Base-by-base conservation (phyloP, 2,797 vertebrate species). In the Rhinella marina region DNA sequence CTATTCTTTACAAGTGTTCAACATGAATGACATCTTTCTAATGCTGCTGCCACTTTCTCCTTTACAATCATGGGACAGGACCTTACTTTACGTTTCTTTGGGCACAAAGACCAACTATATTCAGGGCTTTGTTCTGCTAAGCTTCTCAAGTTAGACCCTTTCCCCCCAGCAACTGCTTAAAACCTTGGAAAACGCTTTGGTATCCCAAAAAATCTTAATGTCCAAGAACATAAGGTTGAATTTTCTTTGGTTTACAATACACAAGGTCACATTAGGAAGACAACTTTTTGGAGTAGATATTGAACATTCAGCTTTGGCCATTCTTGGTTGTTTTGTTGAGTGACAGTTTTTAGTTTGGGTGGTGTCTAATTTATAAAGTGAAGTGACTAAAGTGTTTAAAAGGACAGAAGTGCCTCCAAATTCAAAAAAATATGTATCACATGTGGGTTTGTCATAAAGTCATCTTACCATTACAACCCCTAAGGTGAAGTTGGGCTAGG, bases 21-120 rank as follows among this genome's bases (percentile, higher is more conserved):
- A 50, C 48, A 90, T 90, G 62, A 87, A 85, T 81, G 59, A 8
- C 56, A 91, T 41, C 75, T n/a, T 70, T 86, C 84, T 83, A 86
- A 86, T 86, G 48, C 80, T 52, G 52, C 84, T 56, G 56, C 76
- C 50, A 72, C 75, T 73, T 83, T 89, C 85, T 62, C 85, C 48
- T 81, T 88, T 85, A 81, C 77, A 88, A 88, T 81, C 59, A 41
- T 7, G 61, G 32, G 84, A 82, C 61, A 79, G 85, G 73, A 84
- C 84, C 66, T 56, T 84, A 76, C 57, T 81, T 78, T 88, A 61
- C 76, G 57, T 85, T 25, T 73, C 23, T 64, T 23, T 3, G 11
- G 14, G 87, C 23, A 88, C 76, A 62, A 86, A 76, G 87, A 81
- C 41, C 48, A 48, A 73, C 73, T 79, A 78, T 59, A 84, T 81